phyloP scores from a whole-genome alignment of 2,888 invertebrate genomes.

The Cryptocheilus praepositus region DNA sequence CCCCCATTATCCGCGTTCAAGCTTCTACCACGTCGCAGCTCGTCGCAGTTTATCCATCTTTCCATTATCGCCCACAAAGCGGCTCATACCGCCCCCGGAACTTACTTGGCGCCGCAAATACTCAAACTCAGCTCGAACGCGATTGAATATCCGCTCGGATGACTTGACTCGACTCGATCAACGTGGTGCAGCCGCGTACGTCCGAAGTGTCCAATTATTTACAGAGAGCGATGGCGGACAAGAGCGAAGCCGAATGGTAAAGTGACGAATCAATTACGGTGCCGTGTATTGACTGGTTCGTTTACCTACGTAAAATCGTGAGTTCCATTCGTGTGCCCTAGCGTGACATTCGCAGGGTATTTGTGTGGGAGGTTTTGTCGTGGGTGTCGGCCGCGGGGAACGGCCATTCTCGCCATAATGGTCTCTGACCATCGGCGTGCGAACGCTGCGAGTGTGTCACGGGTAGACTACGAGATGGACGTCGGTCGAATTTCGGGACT shows the following conservation, averaged over 20 bases:
- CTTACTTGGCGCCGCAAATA: too few relatives aligned
- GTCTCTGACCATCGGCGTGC: constrained; percentile 14
- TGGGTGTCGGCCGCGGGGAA: constrained; percentile 31
- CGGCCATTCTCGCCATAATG: constrained; percentile 21
- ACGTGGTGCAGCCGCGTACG: background rate
- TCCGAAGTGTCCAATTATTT: background rate
- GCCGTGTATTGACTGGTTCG: background rate
- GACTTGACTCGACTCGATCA: background rate
- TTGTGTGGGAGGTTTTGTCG: constrained; percentile 11
- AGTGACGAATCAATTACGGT: background rate
- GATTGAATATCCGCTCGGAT: too few relatives aligned
- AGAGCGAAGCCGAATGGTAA: background rate
- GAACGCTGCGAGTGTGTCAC: constrained; percentile 29
- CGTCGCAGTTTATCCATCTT: too few relatives aligned
- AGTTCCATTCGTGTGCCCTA: constrained; percentile 5
- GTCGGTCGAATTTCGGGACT: constrained; percentile 44
- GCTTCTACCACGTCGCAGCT: too few relatives aligned
- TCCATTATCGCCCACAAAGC: too few relatives aligned
- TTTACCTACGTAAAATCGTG: constrained; percentile 1
- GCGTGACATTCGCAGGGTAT: background rate
- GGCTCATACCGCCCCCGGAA: too few relatives aligned
- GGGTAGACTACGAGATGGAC: constrained; percentile 41
- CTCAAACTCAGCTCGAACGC: too few relatives aligned
- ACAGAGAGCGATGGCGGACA: background rate
- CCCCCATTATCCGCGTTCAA: too few relatives aligned